phyloP scores from a whole-genome alignment of 92 coral and sea anemone genomes.

The Bergia puertoricense region DNA sequence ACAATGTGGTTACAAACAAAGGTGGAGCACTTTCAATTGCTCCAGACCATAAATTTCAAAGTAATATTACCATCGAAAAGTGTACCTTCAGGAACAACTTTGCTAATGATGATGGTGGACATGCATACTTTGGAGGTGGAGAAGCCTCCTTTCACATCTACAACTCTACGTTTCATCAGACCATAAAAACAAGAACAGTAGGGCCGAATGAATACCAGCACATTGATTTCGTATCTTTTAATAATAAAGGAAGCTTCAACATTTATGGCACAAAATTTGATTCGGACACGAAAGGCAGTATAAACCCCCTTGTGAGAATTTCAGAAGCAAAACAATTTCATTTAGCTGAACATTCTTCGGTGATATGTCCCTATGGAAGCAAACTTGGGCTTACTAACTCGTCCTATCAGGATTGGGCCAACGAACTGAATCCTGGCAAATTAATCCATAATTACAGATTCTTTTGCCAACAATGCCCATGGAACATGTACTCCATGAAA shows the following conservation, averaged over 20 bases:
- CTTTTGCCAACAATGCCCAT: neutral
- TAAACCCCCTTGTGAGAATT: neutral
- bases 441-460: neutral
- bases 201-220: neutral
- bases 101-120: conserved; percentile 1
- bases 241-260: neutral
- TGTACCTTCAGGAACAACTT: neutral
- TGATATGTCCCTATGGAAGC: neutral
- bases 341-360: neutral
- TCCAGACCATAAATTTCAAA: neutral
- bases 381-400: neutral
- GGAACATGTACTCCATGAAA: neutral
- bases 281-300: neutral
- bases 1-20: neutral
- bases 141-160: neutral
- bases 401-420: neutral
- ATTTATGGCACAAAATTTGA: neutral
- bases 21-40: neutral
- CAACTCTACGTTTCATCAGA: neutral
- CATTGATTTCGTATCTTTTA: neutral
- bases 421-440: neutral
- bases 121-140: neutral
- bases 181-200: neutral
- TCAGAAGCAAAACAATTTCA: neutral
- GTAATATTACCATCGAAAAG: neutral